A percentile compares a stretch with the other conserved stretches of the same genome.
Evolutionary conservation across 2,113 vertebrate species (phyloP).

Genomic region (Porphyrio hochstetteri): DNA sequence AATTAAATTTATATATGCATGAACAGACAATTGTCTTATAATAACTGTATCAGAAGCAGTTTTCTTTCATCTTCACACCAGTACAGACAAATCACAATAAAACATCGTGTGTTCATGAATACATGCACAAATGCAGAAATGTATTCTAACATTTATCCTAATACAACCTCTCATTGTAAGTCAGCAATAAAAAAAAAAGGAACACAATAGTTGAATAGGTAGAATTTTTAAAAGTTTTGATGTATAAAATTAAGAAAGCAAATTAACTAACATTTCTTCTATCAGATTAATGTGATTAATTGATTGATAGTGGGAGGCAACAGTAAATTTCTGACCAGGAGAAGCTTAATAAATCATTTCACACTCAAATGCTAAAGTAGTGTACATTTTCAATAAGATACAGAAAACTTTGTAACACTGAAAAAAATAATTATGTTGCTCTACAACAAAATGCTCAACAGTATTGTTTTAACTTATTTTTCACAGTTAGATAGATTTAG

Average conservation of each 20-base stretch:
- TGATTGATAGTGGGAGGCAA: background rate
- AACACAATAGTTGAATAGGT: background rate
- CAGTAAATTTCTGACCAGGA: background rate
- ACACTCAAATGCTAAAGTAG: background rate
- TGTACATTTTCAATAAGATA: background rate
- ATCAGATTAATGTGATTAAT: background rate
- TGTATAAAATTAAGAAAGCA: background rate
- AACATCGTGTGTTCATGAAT: background rate
- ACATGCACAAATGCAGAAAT: background rate
- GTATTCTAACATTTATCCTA: background rate
- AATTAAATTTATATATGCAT: background rate
- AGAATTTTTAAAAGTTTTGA: background rate
- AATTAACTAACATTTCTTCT: background rate
- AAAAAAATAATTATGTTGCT: background rate
- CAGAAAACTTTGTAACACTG: background rate
- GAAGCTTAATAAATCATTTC: background rate
- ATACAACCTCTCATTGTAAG: background rate
- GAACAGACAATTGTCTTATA: background rate
- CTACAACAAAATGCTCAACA: background rate
- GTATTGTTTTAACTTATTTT: background rate
- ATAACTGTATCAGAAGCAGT: background rate
- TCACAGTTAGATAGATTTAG: background rate
- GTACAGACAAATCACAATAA: background rate
- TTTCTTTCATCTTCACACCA: background rate
- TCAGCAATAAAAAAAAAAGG: background rate